Evolutionary conservation across 92 coral and sea anemone genomes (phyloP), one percentile per base, ranked within the genome.

Genomic region (Desmophyllum pertusum): DNA sequence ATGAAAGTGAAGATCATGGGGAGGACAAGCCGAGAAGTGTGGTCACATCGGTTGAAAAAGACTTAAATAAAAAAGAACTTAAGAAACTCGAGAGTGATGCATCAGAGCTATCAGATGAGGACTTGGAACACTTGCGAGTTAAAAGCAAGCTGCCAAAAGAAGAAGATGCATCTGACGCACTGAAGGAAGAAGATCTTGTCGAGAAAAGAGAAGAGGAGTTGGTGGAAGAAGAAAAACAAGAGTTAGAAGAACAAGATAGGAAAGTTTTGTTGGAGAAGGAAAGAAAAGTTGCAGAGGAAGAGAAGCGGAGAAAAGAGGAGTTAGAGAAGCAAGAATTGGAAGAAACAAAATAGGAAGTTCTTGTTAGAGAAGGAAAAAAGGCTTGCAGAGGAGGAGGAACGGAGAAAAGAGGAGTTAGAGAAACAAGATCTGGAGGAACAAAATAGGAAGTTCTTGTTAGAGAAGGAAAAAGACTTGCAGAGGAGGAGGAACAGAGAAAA

Each of bases 41-140:
- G 13, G 21, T 21, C 41, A 21, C 37, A 1, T 35, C 79, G 40
- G 9, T 5, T 1, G 70, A 5, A n/a, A 23, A 59, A 39, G 46
- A 37, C 10, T 21, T 29, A 5, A 31, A 30, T 30, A 51, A 43
- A 17, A 13, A 33, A 33, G 50, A 10, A 64, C 38, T 36, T 31
- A n/a, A n/a, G n/a, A 3, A 30, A 35, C 9, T 13, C 0, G 64
- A 21, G 61, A 67, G 48, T 11, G 77, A 27, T 23, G 8, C 23
- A 3, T 2, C 36, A 2, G 48, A 15, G 43, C 50, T 82, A 17
- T 82, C 86, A 29, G 86, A 82, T 71, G 79, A 82, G 6, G 86
- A 57, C 8, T 18, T 82, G 71, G 79, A 82, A 31, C 79, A 82
- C 48, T 35, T 82, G 50, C 78, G 86, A 73, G 86, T 82, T 45